Evolutionary conservation across 2,797 vertebrate genomes (phyloP).

Genomic region (Borostomias antarcticus): DNA sequence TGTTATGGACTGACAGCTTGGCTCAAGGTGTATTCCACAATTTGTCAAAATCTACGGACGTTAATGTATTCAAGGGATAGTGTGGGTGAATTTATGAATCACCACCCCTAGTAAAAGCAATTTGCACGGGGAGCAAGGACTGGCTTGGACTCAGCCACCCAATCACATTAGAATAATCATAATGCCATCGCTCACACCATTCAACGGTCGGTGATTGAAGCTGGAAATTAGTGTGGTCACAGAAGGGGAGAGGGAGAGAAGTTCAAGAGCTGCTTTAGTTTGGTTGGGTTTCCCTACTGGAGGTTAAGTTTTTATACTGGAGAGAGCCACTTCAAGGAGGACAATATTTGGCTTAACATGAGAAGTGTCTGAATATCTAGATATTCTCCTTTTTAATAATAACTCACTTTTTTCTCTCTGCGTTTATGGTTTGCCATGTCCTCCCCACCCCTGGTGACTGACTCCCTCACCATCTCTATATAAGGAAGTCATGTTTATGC

Average conservation of each 20-base stretch:
- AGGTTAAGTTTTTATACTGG: too few species aligned
- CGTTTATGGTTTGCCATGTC: constrained; percentile 22
- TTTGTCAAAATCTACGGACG: background rate
- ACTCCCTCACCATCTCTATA: constrained; percentile 25
- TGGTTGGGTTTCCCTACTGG: too few species aligned
- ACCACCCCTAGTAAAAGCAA: background rate
- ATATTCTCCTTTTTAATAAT: background rate
- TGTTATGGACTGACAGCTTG: constrained; percentile 2
- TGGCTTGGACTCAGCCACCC: background rate
- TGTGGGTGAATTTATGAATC: background rate
- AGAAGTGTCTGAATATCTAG: constrained; percentile 1
- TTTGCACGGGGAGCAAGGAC: background rate
- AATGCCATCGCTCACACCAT: constrained; percentile 7
- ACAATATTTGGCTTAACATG: constrained; percentile 9
- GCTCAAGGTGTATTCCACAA: constrained; percentile 7
- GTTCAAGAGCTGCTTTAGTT: background rate
- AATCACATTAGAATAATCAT: background rate
- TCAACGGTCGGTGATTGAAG: constrained; percentile 22
- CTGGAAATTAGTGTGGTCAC: constrained; percentile 24
- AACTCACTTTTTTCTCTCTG: too few species aligned
- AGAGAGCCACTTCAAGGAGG: constrained; percentile 34
- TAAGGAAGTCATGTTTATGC: constrained; percentile 65
- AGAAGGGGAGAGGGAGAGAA: background rate
- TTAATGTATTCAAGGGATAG: background rate
- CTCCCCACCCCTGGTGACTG: constrained; percentile 16